These are phyloP conservation scores for Holocentrus rufus DNA, from an alignment of 2,797 vertebrate species.

Conservation along the genomic window DNA sequence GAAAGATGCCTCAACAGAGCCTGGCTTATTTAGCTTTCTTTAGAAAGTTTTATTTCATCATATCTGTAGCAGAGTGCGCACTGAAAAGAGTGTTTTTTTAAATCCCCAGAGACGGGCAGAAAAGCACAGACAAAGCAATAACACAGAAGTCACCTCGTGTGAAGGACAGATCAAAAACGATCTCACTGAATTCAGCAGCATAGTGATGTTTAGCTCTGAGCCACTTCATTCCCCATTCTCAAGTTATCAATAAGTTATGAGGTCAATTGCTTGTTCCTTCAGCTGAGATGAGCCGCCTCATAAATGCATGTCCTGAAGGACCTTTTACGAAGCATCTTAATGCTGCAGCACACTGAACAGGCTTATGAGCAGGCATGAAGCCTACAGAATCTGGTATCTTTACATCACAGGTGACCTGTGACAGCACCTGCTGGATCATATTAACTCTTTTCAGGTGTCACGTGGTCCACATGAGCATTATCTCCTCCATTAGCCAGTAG, in stretches of 20 bases:
- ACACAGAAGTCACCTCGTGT: constrained; percentile 17
- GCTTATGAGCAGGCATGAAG: background rate
- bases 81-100: background rate
- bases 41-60: constrained; percentile 9
- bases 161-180: constrained; percentile 37
- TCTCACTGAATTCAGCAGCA: constrained; percentile 39
- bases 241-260: constrained; percentile 57
- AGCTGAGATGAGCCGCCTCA: constrained; percentile 47
- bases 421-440: constrained; percentile 35
- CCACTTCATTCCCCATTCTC: constrained; percentile 49
- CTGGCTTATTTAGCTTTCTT: background rate
- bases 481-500: background rate
- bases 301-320: constrained; percentile 48
- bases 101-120: constrained; percentile 30
- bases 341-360: background rate
- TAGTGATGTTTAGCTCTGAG: constrained; percentile 31
- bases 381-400: background rate
- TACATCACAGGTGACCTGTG: constrained; percentile 10
- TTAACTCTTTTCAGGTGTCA: background rate
- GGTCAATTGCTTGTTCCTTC: constrained; percentile 37
- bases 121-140: constrained; percentile 27
- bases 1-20: background rate
- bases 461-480: background rate
- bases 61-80: constrained; percentile 2
- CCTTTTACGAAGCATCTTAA: constrained; percentile 23